A percentile compares a stretch with the other conserved stretches of the same genome.
These are phyloP conservation scores for Caenorhabditis wallacei DNA, from an alignment of 2,888 invertebrate genomes.

Conservation along the genomic window DNA sequence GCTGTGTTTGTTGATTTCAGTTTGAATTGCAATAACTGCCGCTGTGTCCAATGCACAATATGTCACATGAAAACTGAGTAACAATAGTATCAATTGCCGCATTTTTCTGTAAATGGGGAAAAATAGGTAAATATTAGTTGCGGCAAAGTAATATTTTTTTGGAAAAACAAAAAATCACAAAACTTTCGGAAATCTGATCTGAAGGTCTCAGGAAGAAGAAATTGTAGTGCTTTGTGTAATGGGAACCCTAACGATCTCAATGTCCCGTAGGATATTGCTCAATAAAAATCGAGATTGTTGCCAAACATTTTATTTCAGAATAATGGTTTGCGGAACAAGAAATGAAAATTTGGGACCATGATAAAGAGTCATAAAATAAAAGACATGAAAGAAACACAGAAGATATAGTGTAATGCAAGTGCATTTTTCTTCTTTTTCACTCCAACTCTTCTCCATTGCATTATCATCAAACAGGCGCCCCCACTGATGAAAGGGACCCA, in stretches of 20 bases:
- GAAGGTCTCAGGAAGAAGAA: constrained; percentile 24
- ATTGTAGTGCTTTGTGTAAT: constrained; percentile 39
- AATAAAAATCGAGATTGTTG: neutral
- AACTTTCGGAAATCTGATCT: constrained; percentile 50
- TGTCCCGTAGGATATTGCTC: neutral
- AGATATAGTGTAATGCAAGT: constrained; percentile 64
- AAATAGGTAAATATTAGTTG: neutral
- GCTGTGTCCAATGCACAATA: constrained; percentile 74
- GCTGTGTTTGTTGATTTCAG: constrained; percentile 76
- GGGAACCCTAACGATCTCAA: constrained; percentile 26
- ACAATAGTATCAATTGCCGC: constrained; percentile 33
- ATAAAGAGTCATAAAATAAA: constrained; percentile 38
- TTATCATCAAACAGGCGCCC: constrained; percentile 51
- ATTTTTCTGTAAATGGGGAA: constrained; percentile 14
- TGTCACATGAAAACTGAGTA: constrained; percentile 28
- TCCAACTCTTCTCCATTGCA: constrained; percentile 36
- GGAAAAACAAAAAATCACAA: neutral
- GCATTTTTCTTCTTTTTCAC: constrained; percentile 53
- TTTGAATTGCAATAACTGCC: constrained; percentile 77
- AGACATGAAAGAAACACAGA: constrained; percentile 6
- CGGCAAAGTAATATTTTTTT: neutral
- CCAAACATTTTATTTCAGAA: constrained; percentile 13
- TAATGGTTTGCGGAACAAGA: neutral
- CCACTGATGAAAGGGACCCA: constrained; percentile 18
- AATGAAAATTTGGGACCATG: constrained; percentile 2